Evolutionary conservation across 1,140 invertebrate genomes (phyloP), one percentile per base, ranked within the genome.

Genomic region (Drosophila bifasciata): DNA sequence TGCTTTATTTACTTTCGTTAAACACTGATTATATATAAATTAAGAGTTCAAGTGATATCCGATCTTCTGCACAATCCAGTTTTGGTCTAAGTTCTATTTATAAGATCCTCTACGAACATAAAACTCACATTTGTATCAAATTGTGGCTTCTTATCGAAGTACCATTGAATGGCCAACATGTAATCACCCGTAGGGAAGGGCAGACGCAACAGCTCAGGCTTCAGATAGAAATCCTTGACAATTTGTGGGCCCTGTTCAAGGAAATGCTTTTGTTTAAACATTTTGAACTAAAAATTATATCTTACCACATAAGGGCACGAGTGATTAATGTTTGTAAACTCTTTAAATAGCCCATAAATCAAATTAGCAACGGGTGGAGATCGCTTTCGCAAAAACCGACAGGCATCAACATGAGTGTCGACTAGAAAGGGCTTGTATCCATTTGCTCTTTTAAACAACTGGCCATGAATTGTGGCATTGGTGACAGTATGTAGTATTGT

Each of bases 381-480:
- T 0, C 17, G 3, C 0, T 19, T 28, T 7, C 15, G 49, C 0
- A 66, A 0, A 36, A 61, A 76, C 7, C 28, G 43, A n/a, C 72
- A 78, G 0, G 9, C 52, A 53, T 78, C 67, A 8, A 78, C 0
- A 0, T 9, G 16, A 0, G 0, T 0, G 3, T 61, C 51, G 0
- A 40, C 0, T 0, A 78, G n/a, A 43, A 56, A 78, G 3, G 71
- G 74, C 17, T 75, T 76, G 9, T 59, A 75, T 0, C 76, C 73
- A 21, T 23, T 78, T 2, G 36, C 67, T 25, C 28, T 66, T n/a
- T n/a, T n/a, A n/a, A n/a, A n/a, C n/a, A n/a, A n/a, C n/a, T n/a
- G n/a, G n/a, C n/a, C n/a, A n/a, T n/a, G n/a, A n/a, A n/a, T n/a
- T 0, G 16, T 0, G n/a, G 61, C 25, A 2, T 59, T n/a, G 8